Evolutionary conservation across 2,113 vertebrate genomes (phyloP).

Genomic region (Pteropus alecto): DNA sequence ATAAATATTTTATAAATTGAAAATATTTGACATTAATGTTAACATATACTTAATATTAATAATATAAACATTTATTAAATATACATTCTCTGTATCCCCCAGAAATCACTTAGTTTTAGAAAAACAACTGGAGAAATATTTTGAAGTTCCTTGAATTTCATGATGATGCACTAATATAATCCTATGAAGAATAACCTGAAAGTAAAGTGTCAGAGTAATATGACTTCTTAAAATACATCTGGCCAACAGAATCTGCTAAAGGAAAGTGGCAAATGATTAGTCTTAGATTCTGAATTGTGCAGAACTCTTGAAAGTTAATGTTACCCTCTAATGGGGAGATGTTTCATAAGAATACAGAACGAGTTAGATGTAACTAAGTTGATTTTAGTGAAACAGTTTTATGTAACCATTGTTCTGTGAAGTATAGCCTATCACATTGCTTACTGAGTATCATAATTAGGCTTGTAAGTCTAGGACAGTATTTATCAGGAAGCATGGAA

Average conservation of each 20-base stretch:
- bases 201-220: not conserved
- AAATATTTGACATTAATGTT: not conserved
- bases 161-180: not conserved
- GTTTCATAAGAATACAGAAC: not conserved
- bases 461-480: not conserved
- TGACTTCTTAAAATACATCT: not conserved
- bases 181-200: constrained; percentile 5
- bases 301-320: not conserved
- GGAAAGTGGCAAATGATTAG: not conserved
- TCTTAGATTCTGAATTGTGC: not conserved
- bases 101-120: not conserved
- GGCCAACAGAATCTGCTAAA: not conserved
- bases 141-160: not conserved
- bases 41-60: not conserved
- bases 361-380: not conserved
- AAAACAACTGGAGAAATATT: not conserved
- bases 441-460: not conserved
- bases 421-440: not conserved
- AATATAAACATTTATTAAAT: not conserved
- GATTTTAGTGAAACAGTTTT: not conserved
- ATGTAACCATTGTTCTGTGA: not conserved
- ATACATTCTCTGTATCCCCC: not conserved
- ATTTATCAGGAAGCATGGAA: not conserved
- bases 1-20: not conserved
- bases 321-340: not conserved